Evolutionary conservation across 2,888 invertebrate genomes (phyloP).

Genomic region (Dioctria linearis): DNA sequence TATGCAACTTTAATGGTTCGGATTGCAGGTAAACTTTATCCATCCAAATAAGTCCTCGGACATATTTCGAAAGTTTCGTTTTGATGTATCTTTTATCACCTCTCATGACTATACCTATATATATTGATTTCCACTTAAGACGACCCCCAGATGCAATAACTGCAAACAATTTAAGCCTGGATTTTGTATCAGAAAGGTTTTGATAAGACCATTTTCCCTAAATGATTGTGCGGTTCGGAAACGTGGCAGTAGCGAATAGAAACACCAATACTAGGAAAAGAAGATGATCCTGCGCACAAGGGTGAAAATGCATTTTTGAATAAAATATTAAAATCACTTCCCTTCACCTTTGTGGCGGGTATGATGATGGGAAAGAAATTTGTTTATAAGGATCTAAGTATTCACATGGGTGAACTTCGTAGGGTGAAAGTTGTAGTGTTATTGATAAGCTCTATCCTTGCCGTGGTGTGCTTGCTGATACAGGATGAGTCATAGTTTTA

Average conservation of each 20-base stretch:
- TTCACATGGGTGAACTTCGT: background rate
- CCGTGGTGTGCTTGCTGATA: background rate
- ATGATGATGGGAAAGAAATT: background rate
- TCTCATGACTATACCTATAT: background rate
- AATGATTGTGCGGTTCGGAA: background rate
- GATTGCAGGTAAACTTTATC: conserved; percentile 12
- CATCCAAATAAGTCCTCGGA: background rate
- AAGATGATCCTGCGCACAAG: background rate
- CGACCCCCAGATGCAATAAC: background rate
- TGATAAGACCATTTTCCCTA: background rate
- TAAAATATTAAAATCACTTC: conserved; percentile 55
- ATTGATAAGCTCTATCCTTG: background rate
- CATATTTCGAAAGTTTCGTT: conserved; percentile 20
- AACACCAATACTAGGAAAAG: background rate
- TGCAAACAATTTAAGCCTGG: conserved; percentile 35
- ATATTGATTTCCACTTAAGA: conserved; percentile 46
- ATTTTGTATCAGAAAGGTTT: conserved; percentile 42
- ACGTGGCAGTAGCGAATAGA: background rate
- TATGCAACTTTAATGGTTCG: too few relatives aligned
- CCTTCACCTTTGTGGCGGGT: conserved; percentile 4
- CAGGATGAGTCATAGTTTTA: conserved; percentile 13
- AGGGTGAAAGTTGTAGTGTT: background rate
- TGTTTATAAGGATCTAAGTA: background rate
- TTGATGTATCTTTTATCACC: conserved; percentile 32
- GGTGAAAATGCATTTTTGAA: conserved; percentile 18